Evolutionary conservation across 2,888 invertebrate genomes (phyloP), one percentile per base, ranked within the genome.

Genomic region (Gastracanthus pulcherrimus): DNA sequence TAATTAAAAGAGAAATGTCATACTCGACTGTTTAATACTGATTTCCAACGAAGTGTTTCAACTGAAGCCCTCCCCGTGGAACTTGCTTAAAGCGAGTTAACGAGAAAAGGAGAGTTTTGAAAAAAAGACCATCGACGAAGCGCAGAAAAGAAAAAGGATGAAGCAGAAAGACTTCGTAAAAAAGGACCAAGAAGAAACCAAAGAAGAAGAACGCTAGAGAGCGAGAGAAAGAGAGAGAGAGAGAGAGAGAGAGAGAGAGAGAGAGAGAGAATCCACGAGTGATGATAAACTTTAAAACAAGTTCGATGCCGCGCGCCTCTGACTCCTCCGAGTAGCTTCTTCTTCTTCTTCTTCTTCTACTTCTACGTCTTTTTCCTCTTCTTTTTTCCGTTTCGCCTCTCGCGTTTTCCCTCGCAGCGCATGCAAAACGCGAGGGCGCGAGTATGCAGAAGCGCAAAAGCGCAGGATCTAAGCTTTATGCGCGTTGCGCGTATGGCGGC

Each of bases 241-340:
- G 51, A 23, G 76, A 72, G 69, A 60, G 64, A 45, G 64, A 41
- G 67, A n/a, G 23, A 66, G 41, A n/a, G 23, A 48, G 48, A 48
- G 72, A 23, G 41, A 29, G 58, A 16, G 58, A 9, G 29, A 5
- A 9, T n/a, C 69, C 64, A 55, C 48, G 62, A 90, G 87, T 88
- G 89, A 90, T 88, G 89, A 89, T 88, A 89, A 90, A 90, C 88
- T 90, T 89, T 84, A 78, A 86, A 88, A 88, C 87, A 88, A 89
- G 87, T 88, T 85, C 84, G 82, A 84, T 83, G 81, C 85, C 58
- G 60, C 69, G 51, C 19, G n/a, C n/a, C n/a, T n/a, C n/a, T n/a
- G n/a, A n/a, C n/a, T n/a, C n/a, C 26, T 26, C 38, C n/a, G 51
- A 60, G 38, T 36, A 60, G 55, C 34, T 45, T 41, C 51, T 34